These are phyloP conservation scores for Cygnus atratus DNA, from an alignment of 2,113 vertebrate genomes.

Conservation along the genomic window DNA sequence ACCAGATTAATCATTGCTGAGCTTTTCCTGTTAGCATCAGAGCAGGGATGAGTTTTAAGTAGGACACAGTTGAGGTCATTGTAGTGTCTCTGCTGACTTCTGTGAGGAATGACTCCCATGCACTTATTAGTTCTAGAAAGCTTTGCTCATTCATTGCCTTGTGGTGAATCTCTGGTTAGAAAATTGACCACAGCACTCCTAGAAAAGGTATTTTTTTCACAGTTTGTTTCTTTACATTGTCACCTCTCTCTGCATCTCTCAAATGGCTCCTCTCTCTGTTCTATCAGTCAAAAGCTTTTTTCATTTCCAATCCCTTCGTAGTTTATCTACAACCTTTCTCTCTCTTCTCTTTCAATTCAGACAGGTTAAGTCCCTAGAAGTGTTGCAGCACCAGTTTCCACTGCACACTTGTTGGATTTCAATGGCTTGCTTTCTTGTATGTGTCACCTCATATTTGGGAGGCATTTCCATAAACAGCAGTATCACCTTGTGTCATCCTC, in stretches of 20 bases:
- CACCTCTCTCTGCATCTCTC: not conserved
- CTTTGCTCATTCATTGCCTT: conserved; percentile 11
- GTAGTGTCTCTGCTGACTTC: not conserved
- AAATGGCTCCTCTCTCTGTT: not conserved
- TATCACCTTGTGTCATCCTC: not conserved
- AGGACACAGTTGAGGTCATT: not conserved
- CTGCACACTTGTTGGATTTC: not conserved
- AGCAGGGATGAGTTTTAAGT: not conserved
- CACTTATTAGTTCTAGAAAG: not conserved
- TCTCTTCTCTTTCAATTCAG: not conserved
- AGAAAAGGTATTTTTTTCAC: not conserved
- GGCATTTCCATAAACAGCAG: not conserved
- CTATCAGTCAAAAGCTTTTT: not conserved
- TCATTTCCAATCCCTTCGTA: not conserved
- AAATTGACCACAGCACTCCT: not conserved
- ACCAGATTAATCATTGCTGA: conserved; percentile 28
- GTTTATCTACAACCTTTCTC: not conserved
- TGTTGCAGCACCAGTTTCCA: not conserved
- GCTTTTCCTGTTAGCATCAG: conserved; percentile 19
- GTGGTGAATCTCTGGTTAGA: not conserved
- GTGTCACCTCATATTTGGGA: not conserved
- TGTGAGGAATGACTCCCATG: not conserved
- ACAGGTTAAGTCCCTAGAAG: not conserved
- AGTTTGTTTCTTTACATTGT: not conserved
- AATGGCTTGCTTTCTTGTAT: not conserved